Evolutionary conservation across 2,797 vertebrate species (phyloP).

Genomic region (Potorous gilbertii): DNA sequence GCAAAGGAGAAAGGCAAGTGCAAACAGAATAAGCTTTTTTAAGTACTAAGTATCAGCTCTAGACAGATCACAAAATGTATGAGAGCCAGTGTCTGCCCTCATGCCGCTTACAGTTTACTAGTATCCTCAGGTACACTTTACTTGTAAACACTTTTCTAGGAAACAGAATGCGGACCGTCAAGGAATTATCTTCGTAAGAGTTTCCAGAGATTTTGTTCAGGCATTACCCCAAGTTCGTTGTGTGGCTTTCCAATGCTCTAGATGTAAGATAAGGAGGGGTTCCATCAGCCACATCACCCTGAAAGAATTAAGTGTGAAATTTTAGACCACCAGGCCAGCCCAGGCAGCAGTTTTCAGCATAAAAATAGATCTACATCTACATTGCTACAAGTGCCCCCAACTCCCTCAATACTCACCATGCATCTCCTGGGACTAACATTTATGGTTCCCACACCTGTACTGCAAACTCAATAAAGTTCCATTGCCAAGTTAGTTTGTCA

Average conservation of each 20-base stretch:
- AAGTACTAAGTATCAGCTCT: conserved; percentile 1
- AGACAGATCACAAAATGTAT: neutral
- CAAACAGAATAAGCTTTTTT: neutral
- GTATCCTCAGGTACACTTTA: neutral
- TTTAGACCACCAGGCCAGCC: neutral
- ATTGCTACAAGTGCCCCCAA: neutral
- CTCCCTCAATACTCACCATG: neutral
- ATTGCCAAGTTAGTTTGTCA: neutral
- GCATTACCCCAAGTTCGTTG: neutral
- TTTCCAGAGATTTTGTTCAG: neutral
- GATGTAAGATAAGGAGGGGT: neutral
- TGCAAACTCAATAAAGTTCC: neutral
- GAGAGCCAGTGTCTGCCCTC: neutral
- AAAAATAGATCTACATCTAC: neutral
- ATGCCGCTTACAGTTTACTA: neutral
- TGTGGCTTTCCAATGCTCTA: neutral
- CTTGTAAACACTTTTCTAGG: neutral
- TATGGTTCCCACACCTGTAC: neutral
- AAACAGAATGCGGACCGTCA: neutral
- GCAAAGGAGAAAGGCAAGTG: conserved; percentile 73
- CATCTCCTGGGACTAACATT: neutral
- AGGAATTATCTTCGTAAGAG: neutral
- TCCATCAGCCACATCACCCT: neutral
- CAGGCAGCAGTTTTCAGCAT: neutral
- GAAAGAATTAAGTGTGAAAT: neutral